Evolutionary conservation across 2,888 invertebrate species (phyloP).

Genomic region (Daptonema setosum): DNA sequence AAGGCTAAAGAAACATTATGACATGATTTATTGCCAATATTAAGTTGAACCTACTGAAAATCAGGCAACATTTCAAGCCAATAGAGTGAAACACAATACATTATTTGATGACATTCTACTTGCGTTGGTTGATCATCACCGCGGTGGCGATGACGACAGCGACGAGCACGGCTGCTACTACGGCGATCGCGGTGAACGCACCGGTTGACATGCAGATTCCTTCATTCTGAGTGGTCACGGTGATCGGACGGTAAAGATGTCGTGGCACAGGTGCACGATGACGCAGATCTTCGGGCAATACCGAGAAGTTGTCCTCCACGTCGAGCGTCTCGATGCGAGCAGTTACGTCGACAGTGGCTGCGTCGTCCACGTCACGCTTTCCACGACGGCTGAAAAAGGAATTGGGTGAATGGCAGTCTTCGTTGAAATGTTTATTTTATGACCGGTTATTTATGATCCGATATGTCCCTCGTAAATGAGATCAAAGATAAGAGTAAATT

Average conservation of each 20-base stretch:
- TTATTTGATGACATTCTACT: too few relatives aligned
- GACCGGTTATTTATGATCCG: too few relatives aligned
- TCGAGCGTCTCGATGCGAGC: background rate
- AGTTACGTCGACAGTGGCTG: background rate
- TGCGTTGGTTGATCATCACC: background rate
- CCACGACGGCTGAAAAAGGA: too few relatives aligned
- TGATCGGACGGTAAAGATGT: background rate
- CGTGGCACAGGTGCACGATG: background rate
- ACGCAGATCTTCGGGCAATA: background rate
- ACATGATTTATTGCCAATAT: too few relatives aligned
- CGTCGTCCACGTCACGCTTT: background rate
- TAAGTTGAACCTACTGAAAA: too few relatives aligned
- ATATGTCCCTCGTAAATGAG: too few relatives aligned
- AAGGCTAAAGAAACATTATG: too few relatives aligned
- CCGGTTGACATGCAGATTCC: background rate
- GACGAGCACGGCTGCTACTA: background rate
- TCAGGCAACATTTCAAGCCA: too few relatives aligned
- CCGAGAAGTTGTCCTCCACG: background rate
- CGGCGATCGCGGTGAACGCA: background rate
- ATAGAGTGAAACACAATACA: too few relatives aligned
- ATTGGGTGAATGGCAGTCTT: too few relatives aligned
- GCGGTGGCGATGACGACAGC: background rate
- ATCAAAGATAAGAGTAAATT: too few relatives aligned
- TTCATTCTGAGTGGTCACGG: background rate
- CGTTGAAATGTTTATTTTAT: too few relatives aligned